Conservation (phyloP, 2,888 invertebrate species). For the Drosophila parthenogenetica region DNA sequence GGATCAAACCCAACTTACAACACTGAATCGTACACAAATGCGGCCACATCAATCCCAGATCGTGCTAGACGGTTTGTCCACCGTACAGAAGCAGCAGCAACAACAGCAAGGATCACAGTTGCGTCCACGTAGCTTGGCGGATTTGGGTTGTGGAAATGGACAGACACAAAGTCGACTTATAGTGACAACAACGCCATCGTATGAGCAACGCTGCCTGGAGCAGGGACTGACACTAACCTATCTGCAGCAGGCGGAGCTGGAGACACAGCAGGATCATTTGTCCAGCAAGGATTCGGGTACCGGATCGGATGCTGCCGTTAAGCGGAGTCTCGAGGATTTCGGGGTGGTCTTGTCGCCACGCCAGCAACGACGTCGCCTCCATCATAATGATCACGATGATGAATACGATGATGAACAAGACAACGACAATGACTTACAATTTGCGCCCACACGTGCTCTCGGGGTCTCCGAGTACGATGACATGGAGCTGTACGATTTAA, state of each 20-base stretch:
- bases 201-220: constrained; percentile 77
- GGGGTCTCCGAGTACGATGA: constrained; percentile 73
- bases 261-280: constrained; percentile 81
- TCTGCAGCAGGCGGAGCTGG: constrained; percentile 69
- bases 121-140: constrained; percentile 76
- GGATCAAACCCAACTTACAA: constrained; percentile 81
- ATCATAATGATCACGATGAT: constrained; percentile 41
- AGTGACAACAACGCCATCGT: constrained; percentile 77
- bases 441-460: constrained; percentile 66
- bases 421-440: constrained; percentile 66
- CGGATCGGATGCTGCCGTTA: constrained; percentile 82
- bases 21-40: constrained; percentile 77
- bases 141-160: constrained; percentile 56
- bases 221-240: constrained; percentile 74
- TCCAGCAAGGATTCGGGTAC: constrained; percentile 83
- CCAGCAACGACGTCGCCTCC: constrained; percentile 38
- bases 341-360: constrained; percentile 49
- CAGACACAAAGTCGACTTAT: constrained; percentile 73
- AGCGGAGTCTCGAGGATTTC: constrained; percentile 82
- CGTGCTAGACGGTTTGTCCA: constrained; percentile 49
- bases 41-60: constrained; percentile 64
- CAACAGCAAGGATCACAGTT: constrained; percentile 44
- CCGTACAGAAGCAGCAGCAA: constrained; percentile 31
- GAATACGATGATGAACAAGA: constrained; percentile 47
- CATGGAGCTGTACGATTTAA: constrained; percentile 69